phyloP scores from a whole-genome alignment of 2,113 vertebrate genomes.

The Polypterus senegalus region DNA sequence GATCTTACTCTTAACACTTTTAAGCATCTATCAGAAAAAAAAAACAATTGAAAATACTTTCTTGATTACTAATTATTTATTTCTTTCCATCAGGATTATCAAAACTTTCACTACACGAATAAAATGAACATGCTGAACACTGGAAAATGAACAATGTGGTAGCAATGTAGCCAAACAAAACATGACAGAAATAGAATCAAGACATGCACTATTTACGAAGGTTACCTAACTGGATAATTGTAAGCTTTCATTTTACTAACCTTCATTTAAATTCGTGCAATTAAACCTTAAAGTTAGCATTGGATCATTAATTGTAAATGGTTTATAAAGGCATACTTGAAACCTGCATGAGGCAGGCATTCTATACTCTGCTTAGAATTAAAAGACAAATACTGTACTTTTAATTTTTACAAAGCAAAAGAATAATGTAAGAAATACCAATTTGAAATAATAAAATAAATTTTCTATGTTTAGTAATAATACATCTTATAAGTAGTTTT shows the following conservation, averaged over 20 bases:
- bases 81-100: too few species aligned
- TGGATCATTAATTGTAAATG: conserved; percentile 2
- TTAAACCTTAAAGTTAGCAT: neutral
- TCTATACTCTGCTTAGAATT: neutral
- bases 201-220: conserved; percentile 15
- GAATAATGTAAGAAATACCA: neutral
- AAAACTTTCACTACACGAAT: too few species aligned
- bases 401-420: neutral
- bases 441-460: too few species aligned
- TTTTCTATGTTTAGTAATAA: too few species aligned
- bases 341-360: neutral
- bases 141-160: neutral
- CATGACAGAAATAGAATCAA: conserved; percentile 8
- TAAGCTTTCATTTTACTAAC: conserved; percentile 10
- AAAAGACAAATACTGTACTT: neutral
- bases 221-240: conserved; percentile 8
- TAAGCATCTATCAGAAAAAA: too few species aligned
- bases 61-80: too few species aligned
- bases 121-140: too few species aligned
- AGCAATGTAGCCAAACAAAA: conserved; percentile 10
- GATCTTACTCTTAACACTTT: too few species aligned
- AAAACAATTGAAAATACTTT: too few species aligned
- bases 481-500: too few species aligned
- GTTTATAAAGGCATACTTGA: neutral
- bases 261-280: conserved; percentile 13